Conservation (phyloP, 2,797 vertebrate genomes). For the Bufotes viridis region DNA sequence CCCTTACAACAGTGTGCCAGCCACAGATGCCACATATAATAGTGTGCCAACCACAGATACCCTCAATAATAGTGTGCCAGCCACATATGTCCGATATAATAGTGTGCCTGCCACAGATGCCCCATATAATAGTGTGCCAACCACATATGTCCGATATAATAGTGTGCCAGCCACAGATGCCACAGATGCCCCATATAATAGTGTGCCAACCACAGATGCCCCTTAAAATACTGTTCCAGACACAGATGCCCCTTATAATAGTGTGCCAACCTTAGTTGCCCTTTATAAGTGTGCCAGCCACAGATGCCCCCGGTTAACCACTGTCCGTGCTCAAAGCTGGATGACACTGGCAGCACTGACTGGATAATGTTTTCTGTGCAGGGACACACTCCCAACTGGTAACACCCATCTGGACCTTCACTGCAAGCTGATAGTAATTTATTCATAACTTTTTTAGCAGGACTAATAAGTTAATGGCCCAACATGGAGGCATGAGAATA, state of each 20-base stretch:
- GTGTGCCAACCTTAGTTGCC: too few species aligned
- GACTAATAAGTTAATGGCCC: too few species aligned
- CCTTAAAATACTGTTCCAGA: background rate
- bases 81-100: background rate
- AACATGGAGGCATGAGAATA: too few species aligned
- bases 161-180: background rate
- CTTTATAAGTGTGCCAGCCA: background rate
- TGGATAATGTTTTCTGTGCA: too few species aligned
- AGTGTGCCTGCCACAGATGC: background rate
- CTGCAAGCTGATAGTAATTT: too few species aligned
- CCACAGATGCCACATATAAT: background rate
- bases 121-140: background rate
- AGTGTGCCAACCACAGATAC: background rate
- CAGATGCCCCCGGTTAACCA: background rate
- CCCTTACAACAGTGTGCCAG: background rate
- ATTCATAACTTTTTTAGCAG: too few species aligned
- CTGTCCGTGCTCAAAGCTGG: too few species aligned
- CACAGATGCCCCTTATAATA: too few species aligned
- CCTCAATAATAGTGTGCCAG: background rate
- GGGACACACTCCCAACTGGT: too few species aligned
- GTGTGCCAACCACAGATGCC: background rate
- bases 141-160: background rate
- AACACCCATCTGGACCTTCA: too few species aligned
- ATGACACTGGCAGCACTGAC: too few species aligned
- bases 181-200: background rate